Percentiles rank a stretch among this genome's conserved stretches.
Evolutionary conservation across 2,888 invertebrate genomes (phyloP).

Genomic region (Caenorhabditis becei): DNA sequence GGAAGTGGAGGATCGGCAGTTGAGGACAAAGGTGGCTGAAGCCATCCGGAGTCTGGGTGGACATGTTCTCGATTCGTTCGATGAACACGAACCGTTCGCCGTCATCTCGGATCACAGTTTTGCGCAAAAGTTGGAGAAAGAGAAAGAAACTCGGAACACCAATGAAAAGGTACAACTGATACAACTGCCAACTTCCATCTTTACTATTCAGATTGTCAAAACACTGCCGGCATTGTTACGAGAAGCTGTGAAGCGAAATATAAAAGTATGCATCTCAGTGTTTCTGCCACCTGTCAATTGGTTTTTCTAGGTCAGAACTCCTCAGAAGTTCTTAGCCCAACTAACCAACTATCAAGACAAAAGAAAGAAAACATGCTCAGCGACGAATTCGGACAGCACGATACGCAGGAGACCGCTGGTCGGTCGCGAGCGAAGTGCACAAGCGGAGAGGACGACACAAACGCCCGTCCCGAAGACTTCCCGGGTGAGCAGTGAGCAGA

Average conservation of each 20-base stretch:
- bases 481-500: conserved; percentile 1
- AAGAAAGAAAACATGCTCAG: conserved; percentile 29
- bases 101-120: conserved; percentile 51
- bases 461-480: background rate
- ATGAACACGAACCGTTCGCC: conserved; percentile 20
- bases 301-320: conserved; percentile 44
- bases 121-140: conserved; percentile 14
- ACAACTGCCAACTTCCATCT: background rate
- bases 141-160: background rate
- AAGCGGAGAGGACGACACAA: background rate
- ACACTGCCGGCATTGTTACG: conserved; percentile 43
- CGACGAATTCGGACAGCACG: conserved; percentile 45
- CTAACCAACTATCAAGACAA: background rate
- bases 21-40: conserved; percentile 14
- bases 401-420: conserved; percentile 29
- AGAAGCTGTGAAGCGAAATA: conserved; percentile 33
- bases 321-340: conserved; percentile 29
- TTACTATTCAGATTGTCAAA: conserved; percentile 23
- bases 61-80: conserved; percentile 28
- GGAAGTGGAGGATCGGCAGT: conserved; percentile 44
- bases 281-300: background rate
- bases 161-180: conserved; percentile 16
- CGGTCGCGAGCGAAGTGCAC: background rate
- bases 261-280: conserved; percentile 31
- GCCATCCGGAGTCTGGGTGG: conserved; percentile 18